Conservation (phyloP, 2,113 vertebrate species). For the Eolophus roseicapilla region DNA sequence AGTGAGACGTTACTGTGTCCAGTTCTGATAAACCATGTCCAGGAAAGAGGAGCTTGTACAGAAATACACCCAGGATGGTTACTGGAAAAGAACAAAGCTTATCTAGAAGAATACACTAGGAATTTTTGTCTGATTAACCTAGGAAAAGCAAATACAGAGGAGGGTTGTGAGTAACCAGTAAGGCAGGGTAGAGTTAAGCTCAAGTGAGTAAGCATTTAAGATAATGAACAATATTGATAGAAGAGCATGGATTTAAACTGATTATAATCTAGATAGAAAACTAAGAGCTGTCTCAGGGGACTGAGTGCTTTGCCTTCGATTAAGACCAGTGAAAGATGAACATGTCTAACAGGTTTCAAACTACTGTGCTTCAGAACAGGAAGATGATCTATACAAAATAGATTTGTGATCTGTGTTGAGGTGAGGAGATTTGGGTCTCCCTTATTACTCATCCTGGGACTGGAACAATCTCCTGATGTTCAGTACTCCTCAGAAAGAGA, state of each 20-base stretch:
- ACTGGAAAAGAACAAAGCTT: background rate
- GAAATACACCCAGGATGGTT: background rate
- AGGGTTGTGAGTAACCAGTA: background rate
- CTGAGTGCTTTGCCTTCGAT: rapidly evolving
- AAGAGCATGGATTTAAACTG: background rate
- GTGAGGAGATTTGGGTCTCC: background rate
- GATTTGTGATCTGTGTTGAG: background rate
- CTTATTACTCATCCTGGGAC: background rate
- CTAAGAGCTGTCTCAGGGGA: background rate
- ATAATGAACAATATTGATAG: background rate
- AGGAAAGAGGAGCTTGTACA: background rate
- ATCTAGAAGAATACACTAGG: background rate
- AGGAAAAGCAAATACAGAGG: background rate
- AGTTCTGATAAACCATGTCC: background rate
- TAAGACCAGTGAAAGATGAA: background rate
- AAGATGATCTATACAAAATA: background rate
- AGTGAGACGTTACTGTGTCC: background rate
- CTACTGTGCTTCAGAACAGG: background rate
- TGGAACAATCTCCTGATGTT: background rate
- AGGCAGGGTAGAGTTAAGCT: background rate
- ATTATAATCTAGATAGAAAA: background rate
- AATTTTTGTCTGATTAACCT: background rate
- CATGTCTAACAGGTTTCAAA: background rate
- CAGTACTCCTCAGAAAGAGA: background rate
- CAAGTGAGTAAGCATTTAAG: background rate